Percentiles rank a stretch among this genome's conserved stretches.
Conservation (phyloP, 2,888 invertebrate species). For the Drosophila colorata region DNA sequence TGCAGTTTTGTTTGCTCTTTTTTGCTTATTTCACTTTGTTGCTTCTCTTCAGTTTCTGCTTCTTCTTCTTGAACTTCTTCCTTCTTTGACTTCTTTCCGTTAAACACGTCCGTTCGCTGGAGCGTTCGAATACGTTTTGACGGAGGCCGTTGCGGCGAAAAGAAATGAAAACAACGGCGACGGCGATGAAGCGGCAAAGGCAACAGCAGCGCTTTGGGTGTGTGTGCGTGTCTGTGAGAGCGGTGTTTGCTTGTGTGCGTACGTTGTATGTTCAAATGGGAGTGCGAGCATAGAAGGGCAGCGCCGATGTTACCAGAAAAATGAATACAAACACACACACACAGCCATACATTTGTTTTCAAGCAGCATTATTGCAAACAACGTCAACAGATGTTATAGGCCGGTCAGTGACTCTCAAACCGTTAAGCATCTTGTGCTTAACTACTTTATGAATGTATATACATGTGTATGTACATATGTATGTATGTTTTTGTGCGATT, state of each 20-base stretch:
- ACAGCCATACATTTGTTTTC: conserved; percentile 13
- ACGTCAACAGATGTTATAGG: conserved; percentile 49
- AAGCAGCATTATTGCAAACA: conserved; percentile 15
- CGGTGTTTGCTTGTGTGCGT: not conserved
- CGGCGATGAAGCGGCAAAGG: conserved; percentile 35
- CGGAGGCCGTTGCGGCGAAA: conserved; percentile 41
- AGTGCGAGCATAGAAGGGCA: conserved; percentile 45
- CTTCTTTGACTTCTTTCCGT: conserved; percentile 43
- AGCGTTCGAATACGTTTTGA: conserved; percentile 77
- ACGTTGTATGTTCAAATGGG: conserved; percentile 19
- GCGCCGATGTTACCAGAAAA: conserved; percentile 54
- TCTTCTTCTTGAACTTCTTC: conserved; percentile 30
- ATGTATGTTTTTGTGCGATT: conserved; percentile 13
- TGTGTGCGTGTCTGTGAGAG: conserved; percentile 5
- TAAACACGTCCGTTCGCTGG: conserved; percentile 71
- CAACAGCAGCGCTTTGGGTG: conserved; percentile 4
- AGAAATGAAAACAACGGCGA: conserved; percentile 57
- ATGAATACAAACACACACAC: conserved; percentile 37
- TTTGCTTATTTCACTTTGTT: conserved; percentile 56
- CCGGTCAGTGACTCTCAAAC: conserved; percentile 46
- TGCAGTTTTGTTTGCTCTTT: conserved; percentile 52
- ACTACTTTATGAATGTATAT: conserved; percentile 8
- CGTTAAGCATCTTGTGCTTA: conserved; percentile 9
- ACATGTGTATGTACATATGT: too few relatives aligned
- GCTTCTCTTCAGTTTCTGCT: conserved; percentile 36